Conservation (phyloP, 2,888 invertebrate genomes). For the Trichopria drosophilae region DNA sequence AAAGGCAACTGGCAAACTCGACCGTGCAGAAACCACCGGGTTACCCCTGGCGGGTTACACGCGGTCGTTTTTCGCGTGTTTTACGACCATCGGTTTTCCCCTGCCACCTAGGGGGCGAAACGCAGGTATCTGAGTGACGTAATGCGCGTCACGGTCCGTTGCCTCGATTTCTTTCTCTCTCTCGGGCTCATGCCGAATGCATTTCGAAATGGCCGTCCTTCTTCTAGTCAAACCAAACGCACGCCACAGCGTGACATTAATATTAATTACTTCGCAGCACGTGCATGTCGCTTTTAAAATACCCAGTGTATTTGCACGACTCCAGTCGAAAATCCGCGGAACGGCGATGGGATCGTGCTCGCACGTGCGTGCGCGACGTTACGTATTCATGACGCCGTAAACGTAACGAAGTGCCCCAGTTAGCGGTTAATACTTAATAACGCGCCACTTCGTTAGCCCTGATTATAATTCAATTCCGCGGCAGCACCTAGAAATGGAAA, state of each 20-base stretch:
- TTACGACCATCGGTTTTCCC: conserved; percentile 42
- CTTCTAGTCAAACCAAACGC: too few species aligned
- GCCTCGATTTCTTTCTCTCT: too few species aligned
- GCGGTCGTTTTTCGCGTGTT: conserved; percentile 41
- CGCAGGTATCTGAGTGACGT: too few species aligned
- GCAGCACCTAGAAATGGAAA: too few species aligned
- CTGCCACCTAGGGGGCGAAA: too few species aligned
- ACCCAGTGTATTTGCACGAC: conserved; percentile 2
- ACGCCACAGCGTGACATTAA: conserved; percentile 42
- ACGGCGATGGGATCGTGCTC: too few species aligned
- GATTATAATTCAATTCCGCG: conserved; percentile 4
- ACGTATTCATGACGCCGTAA: conserved; percentile 28
- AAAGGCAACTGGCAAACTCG: conserved; percentile 5
- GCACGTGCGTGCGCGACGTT: conserved; percentile 11
- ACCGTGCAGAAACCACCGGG: background rate
- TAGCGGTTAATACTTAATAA: conserved; percentile 34
- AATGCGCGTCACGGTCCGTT: too few species aligned
- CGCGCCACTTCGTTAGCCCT: conserved; percentile 1
- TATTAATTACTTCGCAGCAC: conserved; percentile 44
- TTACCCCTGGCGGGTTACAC: too few species aligned
- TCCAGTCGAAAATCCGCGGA: too few species aligned
- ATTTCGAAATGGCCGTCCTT: too few species aligned
- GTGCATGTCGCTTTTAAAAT: conserved; percentile 29
- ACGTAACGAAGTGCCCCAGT: conserved; percentile 27
- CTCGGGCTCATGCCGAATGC: too few species aligned